Evolutionary conservation across 2,888 invertebrate genomes (phyloP).

Genomic region (Plusia festucae): DNA sequence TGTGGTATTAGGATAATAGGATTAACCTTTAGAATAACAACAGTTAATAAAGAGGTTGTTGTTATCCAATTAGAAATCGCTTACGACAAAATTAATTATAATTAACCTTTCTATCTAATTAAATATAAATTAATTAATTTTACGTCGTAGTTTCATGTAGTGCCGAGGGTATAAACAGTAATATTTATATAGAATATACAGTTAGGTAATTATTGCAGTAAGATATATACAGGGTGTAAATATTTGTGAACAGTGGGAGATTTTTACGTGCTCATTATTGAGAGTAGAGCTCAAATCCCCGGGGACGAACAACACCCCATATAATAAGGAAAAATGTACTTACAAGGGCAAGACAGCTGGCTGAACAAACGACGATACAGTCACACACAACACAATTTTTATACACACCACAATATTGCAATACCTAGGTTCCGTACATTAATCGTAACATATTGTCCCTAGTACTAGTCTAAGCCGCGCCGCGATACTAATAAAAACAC

Average conservation of each 20-base stretch:
- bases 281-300: constrained; percentile 11
- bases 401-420: constrained; percentile 57
- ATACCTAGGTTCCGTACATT: constrained; percentile 58
- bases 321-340: constrained; percentile 36
- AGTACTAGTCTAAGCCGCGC: constrained; percentile 19
- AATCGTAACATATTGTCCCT: constrained; percentile 60
- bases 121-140: constrained; percentile 2
- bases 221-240: neutral
- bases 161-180: neutral
- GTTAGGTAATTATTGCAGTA: neutral
- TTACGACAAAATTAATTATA: neutral
- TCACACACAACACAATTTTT: constrained; percentile 55
- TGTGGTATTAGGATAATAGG: neutral
- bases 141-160: neutral
- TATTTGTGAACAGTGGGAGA: constrained; percentile 22
- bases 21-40: constrained; percentile 3
- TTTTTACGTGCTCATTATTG: constrained; percentile 7
- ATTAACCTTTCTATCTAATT: neutral
- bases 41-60: neutral
- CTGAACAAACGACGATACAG: constrained; percentile 29
- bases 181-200: neutral
- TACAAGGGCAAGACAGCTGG: constrained; percentile 39
- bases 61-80: neutral
- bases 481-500: constrained; percentile 34
- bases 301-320: constrained; percentile 21